These are phyloP conservation scores for Sylvicola cinctus DNA, from an alignment of 2,888 invertebrate species.

Conservation along the genomic window DNA sequence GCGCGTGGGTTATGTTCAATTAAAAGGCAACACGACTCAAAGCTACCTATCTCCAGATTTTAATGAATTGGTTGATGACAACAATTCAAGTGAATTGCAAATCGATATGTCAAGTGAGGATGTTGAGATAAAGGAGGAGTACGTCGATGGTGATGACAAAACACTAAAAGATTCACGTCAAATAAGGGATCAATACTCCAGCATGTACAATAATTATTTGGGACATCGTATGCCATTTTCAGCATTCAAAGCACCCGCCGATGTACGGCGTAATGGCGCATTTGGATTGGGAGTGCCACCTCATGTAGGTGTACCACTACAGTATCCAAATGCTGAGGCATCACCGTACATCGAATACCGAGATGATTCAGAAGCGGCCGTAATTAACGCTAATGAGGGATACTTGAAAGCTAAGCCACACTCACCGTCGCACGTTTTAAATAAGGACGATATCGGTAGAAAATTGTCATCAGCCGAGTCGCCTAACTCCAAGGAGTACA, in stretches of 20 bases:
- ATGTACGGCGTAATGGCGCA: slow-evolving; percentile 12
- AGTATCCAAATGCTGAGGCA: too few relatives aligned
- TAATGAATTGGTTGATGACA: slow-evolving; percentile 51
- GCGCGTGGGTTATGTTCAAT: slow-evolving; percentile 24
- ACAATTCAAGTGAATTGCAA: slow-evolving; percentile 52
- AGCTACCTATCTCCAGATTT: slow-evolving; percentile 51
- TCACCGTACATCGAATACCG: too few relatives aligned
- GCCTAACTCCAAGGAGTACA: slow-evolving; percentile 55
- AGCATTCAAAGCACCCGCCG: slow-evolving; percentile 58
- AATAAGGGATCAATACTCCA: slow-evolving; percentile 25
- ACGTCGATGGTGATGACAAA: background rate
- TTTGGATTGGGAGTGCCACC: slow-evolving; percentile 33
- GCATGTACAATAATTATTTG: slow-evolving; percentile 2
- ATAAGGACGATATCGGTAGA: too few relatives aligned
- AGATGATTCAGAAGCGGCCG: too few relatives aligned
- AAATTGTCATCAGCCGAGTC: slow-evolving; percentile 12
- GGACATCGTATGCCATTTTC: slow-evolving; percentile 38
- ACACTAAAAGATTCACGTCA: slow-evolving; percentile 30
- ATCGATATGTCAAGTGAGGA: slow-evolving; percentile 55
- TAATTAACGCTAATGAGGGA: too few relatives aligned
- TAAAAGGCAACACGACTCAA: slow-evolving; percentile 24
- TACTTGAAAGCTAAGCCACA: too few relatives aligned
- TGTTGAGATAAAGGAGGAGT: slow-evolving; percentile 32
- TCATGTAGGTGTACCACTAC: slow-evolving; percentile 44
- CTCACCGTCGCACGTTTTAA: too few relatives aligned